Percentiles rank a stretch among this genome's conserved stretches.
phyloP scores from a whole-genome alignment of 2,888 invertebrate species.

The Sesia bembeciformis region DNA sequence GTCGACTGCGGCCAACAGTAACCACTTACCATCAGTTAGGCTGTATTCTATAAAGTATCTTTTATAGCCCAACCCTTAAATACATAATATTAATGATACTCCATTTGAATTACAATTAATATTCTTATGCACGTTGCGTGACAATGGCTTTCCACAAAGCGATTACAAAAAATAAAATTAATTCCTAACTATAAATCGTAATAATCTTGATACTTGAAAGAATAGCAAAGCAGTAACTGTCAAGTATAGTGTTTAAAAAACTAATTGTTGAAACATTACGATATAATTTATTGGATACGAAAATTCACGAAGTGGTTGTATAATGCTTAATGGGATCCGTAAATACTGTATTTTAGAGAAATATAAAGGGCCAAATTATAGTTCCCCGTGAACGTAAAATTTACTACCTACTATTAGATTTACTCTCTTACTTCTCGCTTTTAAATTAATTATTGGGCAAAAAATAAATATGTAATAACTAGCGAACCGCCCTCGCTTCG shows the following conservation, averaged over 20 bases:
- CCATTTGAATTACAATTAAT: conserved; percentile 21
- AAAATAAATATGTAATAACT: no score
- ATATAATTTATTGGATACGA: neutral
- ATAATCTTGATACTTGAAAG: neutral
- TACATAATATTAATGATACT: conserved; percentile 32
- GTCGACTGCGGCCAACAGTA: no score
- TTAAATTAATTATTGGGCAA: no score
- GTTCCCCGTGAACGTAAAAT: no score
- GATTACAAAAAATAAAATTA: neutral
- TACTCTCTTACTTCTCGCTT: no score
- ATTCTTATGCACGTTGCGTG: conserved; percentile 20
- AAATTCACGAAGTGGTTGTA: neutral
- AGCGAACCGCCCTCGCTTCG: no score
- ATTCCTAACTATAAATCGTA: neutral
- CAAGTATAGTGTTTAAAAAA: neutral
- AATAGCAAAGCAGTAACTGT: neutral
- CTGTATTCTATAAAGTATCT: no score
- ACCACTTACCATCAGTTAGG: no score
- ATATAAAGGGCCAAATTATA: no score
- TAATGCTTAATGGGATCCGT: neutral
- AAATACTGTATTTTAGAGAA: no score
- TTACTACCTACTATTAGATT: no score
- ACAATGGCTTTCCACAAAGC: neutral
- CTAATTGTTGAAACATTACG: neutral
- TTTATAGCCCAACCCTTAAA: conserved; percentile 11